Base-by-base conservation (phyloP, 2,888 invertebrate species). In the Bellardia pandia region DNA sequence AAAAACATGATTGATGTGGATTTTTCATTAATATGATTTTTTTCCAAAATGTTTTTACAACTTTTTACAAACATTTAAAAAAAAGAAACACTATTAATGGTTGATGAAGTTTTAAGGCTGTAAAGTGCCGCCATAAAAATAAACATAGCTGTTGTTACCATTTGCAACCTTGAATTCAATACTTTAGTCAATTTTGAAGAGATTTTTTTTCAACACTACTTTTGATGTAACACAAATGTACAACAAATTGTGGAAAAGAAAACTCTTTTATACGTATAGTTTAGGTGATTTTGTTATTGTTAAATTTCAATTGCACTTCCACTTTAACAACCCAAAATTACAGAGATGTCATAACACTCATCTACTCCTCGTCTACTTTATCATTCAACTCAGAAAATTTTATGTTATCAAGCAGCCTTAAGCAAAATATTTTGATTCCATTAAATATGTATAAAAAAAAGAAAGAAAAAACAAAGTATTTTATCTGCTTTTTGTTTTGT, bases 161-260 rank as follows among this genome's bases (percentile, higher is more conserved):
- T 74, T 78, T 66, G 45, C 74, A 78, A 84, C 84, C 84, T 84
- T 84, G 84, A 84, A 78, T 72, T 78, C 40, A 60, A 33, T 48
- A 84, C 58, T 48, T 14, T 23, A 77, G 16, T 53, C 53, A 45
- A 69, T 48, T n/a, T 51, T n/a, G 1, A 23, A 23, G 23, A 23
- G 23, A 23, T 6, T 11, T 51, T 14, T 14, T 51, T 2, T 51
- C 3, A 51, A 51, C 4, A n/a, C 3, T n/a, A 51, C n/a, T 6
- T 51, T 51, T 51, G 51, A 51, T 51, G 51, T 51, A 51, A 51
- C n/a, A 14, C 5, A 51, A 51, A 14, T 48, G n/a, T 48, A 48
- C 48, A 13, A 48, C 48, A 48, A 48, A 68, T n/a, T 23, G 23
- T 23, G 23, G 23, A 23, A 23, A 23, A 23, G 23, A 23, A 23